These are phyloP conservation scores for Diorhabda elongata DNA, from an alignment of 1,140 invertebrate genomes.

Conservation along the genomic window DNA sequence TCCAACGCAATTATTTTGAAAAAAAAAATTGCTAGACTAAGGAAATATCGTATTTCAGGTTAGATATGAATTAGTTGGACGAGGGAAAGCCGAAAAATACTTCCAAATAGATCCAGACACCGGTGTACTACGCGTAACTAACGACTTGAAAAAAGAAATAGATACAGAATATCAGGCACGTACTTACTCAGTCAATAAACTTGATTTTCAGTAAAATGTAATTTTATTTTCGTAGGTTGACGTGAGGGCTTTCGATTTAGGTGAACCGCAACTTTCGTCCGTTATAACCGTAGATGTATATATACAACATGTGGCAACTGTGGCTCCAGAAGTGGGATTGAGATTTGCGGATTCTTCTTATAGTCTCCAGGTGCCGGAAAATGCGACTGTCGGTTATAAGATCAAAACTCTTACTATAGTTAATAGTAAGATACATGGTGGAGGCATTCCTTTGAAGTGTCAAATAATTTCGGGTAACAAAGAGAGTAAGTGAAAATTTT, in stretches of 20 bases:
- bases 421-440: conserved; percentile 62
- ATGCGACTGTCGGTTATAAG: conserved; percentile 62
- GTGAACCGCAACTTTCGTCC: conserved; percentile 76
- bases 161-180: conserved; percentile 77
- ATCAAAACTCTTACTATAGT: conserved; percentile 71
- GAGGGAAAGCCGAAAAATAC: conserved; percentile 74
- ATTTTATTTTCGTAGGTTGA: conserved; percentile 58
- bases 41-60: conserved; percentile 38
- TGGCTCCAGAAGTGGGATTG: conserved; percentile 65
- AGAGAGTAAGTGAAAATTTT: conserved; percentile 45
- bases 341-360: conserved; percentile 81
- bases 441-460: conserved; percentile 68
- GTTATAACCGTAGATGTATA: conserved; percentile 75
- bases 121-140: conserved; percentile 70
- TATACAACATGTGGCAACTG: conserved; percentile 70
- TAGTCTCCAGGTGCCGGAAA: conserved; percentile 75
- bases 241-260: conserved; percentile 81
- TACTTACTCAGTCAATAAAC: neutral
- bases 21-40: neutral
- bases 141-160: conserved; percentile 78
- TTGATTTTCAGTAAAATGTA: conserved; percentile 2
- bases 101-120: conserved; percentile 83
- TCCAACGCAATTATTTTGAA: neutral
- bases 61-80: conserved; percentile 75
- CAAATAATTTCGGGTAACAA: conserved; percentile 69